Evolutionary conservation across 2,113 vertebrate genomes (phyloP), one percentile per base, ranked within the genome.

Genomic region (Tragelaphus imberbis): DNA sequence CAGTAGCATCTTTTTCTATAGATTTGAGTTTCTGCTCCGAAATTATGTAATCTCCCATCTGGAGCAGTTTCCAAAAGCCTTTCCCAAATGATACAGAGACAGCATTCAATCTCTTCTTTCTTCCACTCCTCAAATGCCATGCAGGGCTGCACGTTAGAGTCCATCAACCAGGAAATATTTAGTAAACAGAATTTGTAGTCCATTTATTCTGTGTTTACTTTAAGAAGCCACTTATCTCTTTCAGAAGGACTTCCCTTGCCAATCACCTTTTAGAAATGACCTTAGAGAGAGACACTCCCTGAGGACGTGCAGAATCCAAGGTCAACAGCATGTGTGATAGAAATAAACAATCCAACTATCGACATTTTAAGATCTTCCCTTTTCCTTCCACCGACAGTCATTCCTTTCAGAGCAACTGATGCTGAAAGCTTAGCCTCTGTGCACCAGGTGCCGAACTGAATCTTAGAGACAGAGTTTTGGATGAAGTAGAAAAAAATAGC

Each of bases 171-270:
- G 97, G 98, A 98, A 98, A 94, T 97, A 95, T 92, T 98, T 96
- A 93, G 96, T 98, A 98, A 98, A 98, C 96, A 98, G 96, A 97
- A 81, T 55, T 16, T 94, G 89, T 89, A 79, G 86, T 98, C 95
- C 97, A 97, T 96, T 97, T 97, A 96, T 91, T 97, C 97, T 86
- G 30, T 82, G 96, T 99, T 98, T 98, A 98, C 98, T 98, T 97
- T 98, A 98, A 98, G 97, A 96, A 98, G 98, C 97, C 98, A 98
- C 98, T 98, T 98, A 98, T 98, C 97, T 98, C 98, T 97, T 95
- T 91, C 84, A 96, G 98, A 98, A 98, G 97, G 97, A 98, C 96
- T 98, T 98, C 97, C 98, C 98, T 94, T 98, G 97, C 94, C 98
- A 97, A 95, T 98, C 98, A 98, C 98, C 98, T 98, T 98, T 98